phyloP scores from a whole-genome alignment of 2,797 vertebrate species.

The Galagoides demidoff region DNA sequence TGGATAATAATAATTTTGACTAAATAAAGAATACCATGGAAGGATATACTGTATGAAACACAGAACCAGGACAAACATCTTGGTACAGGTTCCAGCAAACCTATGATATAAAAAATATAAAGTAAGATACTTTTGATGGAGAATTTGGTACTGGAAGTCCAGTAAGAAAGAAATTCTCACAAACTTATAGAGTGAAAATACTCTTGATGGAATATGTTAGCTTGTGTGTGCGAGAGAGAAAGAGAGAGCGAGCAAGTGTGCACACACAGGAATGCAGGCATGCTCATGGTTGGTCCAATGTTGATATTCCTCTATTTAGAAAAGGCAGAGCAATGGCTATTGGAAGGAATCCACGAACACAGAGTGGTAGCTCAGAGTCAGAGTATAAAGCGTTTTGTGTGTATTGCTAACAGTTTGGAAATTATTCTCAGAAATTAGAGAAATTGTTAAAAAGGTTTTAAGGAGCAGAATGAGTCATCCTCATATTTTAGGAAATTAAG shows the following conservation, averaged over 20 bases:
- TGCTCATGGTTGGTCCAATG: rapidly evolving
- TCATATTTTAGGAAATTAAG: not conserved
- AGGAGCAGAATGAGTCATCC: not conserved
- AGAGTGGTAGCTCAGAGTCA: not conserved
- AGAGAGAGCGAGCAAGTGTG: not conserved
- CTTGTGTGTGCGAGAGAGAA: not conserved
- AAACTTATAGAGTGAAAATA: not conserved
- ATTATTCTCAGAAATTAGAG: not conserved
- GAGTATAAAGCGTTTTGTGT: not conserved
- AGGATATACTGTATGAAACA: not conserved
- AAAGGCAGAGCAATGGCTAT: not conserved
- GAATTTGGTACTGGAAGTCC: not conserved
- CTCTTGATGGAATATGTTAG: not conserved
- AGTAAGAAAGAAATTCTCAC: not conserved
- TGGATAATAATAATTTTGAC: not conserved
- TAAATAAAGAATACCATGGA: not conserved
- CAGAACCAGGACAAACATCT: not conserved
- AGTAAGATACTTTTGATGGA: not conserved
- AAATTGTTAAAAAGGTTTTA: not conserved
- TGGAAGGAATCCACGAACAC: not conserved
- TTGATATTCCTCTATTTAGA: not conserved
- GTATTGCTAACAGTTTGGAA: not conserved
- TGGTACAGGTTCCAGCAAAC: not conserved
- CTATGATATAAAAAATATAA: not conserved
- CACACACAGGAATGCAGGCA: too few relatives aligned